Evolutionary conservation across 1,140 invertebrate genomes (phyloP).

Genomic region (Danaus melanippus): DNA sequence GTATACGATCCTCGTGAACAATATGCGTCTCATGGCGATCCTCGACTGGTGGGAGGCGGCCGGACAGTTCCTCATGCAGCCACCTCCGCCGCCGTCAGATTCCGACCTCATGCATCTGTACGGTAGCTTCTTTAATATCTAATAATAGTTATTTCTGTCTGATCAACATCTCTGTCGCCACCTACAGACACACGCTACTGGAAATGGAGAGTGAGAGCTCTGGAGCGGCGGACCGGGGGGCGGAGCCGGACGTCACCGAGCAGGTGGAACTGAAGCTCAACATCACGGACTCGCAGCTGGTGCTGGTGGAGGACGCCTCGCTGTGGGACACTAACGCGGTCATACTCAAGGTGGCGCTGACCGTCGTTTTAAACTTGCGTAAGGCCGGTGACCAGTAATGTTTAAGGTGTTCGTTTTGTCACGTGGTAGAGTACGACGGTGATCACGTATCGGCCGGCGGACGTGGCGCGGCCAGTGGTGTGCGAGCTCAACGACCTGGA

Average conservation of each 20-base stretch:
- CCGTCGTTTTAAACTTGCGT: no score
- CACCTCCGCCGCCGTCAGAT: constrained; percentile 47
- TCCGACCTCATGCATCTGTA: constrained; percentile 40
- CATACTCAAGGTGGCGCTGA: constrained; percentile 83
- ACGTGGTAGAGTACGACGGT: constrained; percentile 84
- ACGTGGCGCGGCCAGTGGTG: constrained; percentile 82
- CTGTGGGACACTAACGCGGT: constrained; percentile 93
- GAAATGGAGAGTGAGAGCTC: constrained; percentile 10
- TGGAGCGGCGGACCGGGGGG: constrained; percentile 12
- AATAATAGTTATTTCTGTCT: no score
- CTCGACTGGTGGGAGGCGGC: constrained; percentile 94
- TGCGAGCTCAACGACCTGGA: constrained; percentile 93
- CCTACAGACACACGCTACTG: constrained; percentile 11
- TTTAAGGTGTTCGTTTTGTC: no score
- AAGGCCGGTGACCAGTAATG: no score
- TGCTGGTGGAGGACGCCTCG: constrained; percentile 92
- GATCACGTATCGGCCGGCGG: constrained; percentile 83
- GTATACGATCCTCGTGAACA: constrained; percentile 94
- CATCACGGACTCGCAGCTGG: constrained; percentile 95
- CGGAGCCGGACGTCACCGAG: constrained; percentile 18
- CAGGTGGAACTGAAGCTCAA: constrained; percentile 90
- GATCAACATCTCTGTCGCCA: background rate
- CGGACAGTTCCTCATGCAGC: constrained; percentile 82
- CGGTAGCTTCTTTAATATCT: constrained; percentile 2
- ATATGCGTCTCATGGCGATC: constrained; percentile 95